These are phyloP conservation scores for Petrolisthes manimaculis DNA, from an alignment of 2,888 invertebrate species.

Conservation along the genomic window DNA sequence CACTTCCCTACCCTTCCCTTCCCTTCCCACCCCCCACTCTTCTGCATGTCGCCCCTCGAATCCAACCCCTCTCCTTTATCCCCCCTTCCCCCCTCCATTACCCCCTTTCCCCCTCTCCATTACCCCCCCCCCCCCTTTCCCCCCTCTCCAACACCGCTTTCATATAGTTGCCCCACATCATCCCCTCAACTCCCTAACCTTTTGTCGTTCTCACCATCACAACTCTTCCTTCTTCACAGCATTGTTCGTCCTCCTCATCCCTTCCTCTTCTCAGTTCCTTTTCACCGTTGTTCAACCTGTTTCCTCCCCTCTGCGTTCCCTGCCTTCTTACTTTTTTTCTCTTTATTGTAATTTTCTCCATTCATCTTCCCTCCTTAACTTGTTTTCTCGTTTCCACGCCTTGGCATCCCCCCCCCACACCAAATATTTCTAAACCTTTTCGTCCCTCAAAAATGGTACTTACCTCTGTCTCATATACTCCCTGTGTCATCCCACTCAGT, in stretches of 20 bases:
- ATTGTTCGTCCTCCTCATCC: not conserved
- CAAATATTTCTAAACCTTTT: too few species aligned
- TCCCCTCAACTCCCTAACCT: not conserved
- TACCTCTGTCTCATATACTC: too few species aligned
- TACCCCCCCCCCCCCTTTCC: not conserved
- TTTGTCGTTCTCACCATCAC: not conserved
- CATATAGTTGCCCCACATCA: not conserved
- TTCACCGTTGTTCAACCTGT: not conserved
- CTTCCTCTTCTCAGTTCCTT: not conserved
- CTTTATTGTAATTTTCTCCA: too few species aligned
- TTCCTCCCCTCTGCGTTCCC: not conserved
- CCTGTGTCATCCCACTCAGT: too few species aligned
- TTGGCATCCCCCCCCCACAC: too few species aligned
- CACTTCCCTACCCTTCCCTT: too few species aligned
- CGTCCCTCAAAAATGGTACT: too few species aligned
- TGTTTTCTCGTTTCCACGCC: too few species aligned
- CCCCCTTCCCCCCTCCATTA: not conserved
- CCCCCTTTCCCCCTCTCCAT: not conserved
- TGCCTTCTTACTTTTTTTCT: not conserved
- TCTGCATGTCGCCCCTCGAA: not conserved
- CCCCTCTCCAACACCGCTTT: not conserved
- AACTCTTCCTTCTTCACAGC: not conserved
- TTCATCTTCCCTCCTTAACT: too few species aligned
- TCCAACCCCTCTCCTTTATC: not conserved
- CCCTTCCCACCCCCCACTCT: too few species aligned